phyloP scores from a whole-genome alignment of 2,797 vertebrate genomes.

The Anguilla megastoma region DNA sequence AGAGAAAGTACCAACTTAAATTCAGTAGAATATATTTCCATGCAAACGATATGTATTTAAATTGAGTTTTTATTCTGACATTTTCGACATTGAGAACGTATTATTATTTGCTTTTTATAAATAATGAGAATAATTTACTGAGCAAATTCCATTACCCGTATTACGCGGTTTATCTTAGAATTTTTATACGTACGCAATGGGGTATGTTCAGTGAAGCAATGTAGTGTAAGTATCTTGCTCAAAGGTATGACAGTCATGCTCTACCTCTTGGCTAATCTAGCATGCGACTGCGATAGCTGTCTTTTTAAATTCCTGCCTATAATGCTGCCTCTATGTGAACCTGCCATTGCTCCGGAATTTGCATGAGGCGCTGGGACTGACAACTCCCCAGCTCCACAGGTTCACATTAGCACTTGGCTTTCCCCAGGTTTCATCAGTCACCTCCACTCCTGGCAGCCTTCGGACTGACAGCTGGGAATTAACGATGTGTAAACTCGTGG shows the following conservation, averaged over 20 bases:
- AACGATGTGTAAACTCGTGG: conserved; percentile 18
- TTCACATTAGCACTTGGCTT: conserved; percentile 21
- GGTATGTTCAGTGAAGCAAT: neutral
- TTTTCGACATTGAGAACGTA: too few relatives aligned
- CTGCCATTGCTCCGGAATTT: neutral
- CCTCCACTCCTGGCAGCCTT: neutral
- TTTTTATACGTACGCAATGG: neutral
- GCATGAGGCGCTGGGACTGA: neutral
- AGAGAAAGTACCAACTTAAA: neutral
- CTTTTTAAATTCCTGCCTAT: conserved; percentile 10
- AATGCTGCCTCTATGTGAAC: conserved; percentile 9
- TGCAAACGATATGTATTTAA: too few relatives aligned
- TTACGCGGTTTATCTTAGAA: too few relatives aligned
- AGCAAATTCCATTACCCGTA: too few relatives aligned
- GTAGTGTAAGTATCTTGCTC: neutral
- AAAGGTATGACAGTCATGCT: neutral
- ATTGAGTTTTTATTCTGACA: too few relatives aligned
- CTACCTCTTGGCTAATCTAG: neutral
- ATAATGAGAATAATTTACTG: too few relatives aligned
- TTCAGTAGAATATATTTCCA: neutral
- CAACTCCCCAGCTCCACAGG: neutral
- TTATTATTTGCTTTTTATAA: too few relatives aligned
- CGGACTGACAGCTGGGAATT: conserved; percentile 27
- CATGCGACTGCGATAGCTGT: neutral
- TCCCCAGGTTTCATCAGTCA: conserved; percentile 15